Evolutionary conservation across 2,113 vertebrate species (phyloP), one percentile per base, ranked within the genome.

Genomic region (Etheostoma spectabile): DNA sequence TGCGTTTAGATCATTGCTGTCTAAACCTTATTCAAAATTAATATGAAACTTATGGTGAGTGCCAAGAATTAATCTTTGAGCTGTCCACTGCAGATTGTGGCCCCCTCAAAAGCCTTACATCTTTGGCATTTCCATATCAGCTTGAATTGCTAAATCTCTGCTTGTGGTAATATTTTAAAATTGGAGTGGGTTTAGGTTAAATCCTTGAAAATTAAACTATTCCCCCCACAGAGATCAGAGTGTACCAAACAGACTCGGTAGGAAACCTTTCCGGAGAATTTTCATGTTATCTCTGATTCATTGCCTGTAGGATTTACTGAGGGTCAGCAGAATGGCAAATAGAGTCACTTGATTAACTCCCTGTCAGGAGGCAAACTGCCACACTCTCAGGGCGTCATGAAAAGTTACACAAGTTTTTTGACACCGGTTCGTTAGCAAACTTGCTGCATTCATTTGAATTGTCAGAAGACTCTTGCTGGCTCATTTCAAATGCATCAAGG

Each of bases 111-210:
- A 68, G 51, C 61, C 1, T 74, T 60, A 67, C 33, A 53, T 82
- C 48, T 53, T 33, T 33, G 12, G 22, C 14, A 69, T 78, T 83
- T 78, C 51, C 68, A 67, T 57, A 33, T 75, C 6, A 6, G 49
- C 57, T 70, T 49, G 35, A 78, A 63, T 38, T 8, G 22, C 11
- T 62, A 30, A 66, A 22, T 75, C 70, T 56, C 48, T 27, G 61
- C 76, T 80, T 71, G 42, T 77, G 71, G 59, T 82, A 7, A 84
- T 64, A 59, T 64, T 90, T 80, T 60, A 3, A 51, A 80, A 83
- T 61, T 72, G 14, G 38, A 71, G 57, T 49, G 30, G 35, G 22
- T 66, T 78, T 10, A 70, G 63, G 63, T 21, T 65, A 19, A 80
- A 80, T 65, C 42, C 73, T 15, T 55, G 6, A 35, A 77, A 48